phyloP scores from a whole-genome alignment of 2,113 vertebrate genomes.

The Urocolius indicus region DNA sequence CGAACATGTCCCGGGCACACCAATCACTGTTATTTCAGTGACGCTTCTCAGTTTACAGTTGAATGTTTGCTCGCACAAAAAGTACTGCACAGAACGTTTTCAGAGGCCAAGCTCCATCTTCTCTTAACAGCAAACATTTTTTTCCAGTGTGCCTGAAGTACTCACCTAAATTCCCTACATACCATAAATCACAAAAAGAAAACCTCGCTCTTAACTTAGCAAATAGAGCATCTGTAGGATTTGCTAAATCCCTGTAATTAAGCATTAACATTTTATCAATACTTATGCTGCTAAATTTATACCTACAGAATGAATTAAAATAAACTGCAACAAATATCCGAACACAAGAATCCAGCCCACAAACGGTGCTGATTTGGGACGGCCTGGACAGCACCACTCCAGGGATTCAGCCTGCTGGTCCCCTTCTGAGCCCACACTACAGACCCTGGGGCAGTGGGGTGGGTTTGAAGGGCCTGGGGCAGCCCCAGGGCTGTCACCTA shows the following conservation, averaged over 20 bases:
- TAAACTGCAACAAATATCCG: no score
- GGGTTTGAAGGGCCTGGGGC: not conserved
- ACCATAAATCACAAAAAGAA: not conserved
- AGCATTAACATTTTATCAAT: not conserved
- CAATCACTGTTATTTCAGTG: not conserved
- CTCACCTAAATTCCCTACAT: not conserved
- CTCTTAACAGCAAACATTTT: not conserved
- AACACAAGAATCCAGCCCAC: not conserved
- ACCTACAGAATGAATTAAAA: not conserved
- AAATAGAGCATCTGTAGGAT: not conserved
- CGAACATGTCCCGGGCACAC: not conserved
- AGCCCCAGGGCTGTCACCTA: not conserved
- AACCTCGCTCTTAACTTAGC: not conserved
- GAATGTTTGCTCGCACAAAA: not conserved
- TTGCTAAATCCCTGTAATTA: not conserved
- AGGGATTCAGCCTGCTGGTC: fast-evolving
- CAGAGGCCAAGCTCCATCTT: not conserved
- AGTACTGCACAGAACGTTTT: not conserved
- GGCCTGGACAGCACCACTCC: not conserved
- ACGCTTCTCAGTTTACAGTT: not conserved
- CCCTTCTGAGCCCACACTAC: not conserved
- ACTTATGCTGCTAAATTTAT: not conserved
- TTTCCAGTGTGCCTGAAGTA: not conserved
- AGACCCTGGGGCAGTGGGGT: fast-evolving
- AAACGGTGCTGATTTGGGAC: fast-evolving